phyloP scores from a whole-genome alignment of 2,888 invertebrate species.

The Pantelozetes paolii region DNA sequence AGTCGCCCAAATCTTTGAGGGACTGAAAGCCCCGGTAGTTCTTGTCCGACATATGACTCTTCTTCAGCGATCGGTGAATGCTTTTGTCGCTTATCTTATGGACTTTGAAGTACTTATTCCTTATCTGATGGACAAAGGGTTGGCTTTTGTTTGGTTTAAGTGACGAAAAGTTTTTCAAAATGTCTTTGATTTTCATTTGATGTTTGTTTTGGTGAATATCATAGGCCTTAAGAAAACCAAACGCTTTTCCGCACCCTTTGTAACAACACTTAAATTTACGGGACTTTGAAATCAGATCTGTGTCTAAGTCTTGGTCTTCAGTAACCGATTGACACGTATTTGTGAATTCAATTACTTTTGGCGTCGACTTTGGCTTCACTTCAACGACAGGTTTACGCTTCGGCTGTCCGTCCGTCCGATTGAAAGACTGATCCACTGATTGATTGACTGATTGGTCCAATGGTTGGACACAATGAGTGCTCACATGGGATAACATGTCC shows the following conservation, averaged over 20 bases:
- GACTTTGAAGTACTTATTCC: neutral
- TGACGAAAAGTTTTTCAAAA: neutral
- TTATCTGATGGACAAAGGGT: neutral
- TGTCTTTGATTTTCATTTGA: neutral
- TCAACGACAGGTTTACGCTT: too few relatives aligned
- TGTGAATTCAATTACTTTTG: too few relatives aligned
- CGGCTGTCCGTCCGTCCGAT: too few relatives aligned
- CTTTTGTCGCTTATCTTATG: neutral
- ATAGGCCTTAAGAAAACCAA: neutral
- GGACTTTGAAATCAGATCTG: neutral
- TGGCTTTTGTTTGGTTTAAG: neutral
- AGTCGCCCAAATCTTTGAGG: neutral
- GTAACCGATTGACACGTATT: too few relatives aligned
- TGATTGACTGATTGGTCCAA: too few relatives aligned
- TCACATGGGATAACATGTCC: too few relatives aligned
- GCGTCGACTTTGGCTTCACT: too few relatives aligned
- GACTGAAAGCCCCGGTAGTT: constrained; percentile 7
- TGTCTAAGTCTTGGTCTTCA: neutral
- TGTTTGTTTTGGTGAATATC: neutral
- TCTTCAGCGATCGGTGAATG: neutral
- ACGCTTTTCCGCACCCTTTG: neutral
- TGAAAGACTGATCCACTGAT: too few relatives aligned
- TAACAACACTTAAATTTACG: neutral
- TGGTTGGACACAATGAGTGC: too few relatives aligned
- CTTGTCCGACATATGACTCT: neutral